Evolutionary conservation across 1,140 invertebrate species (phyloP), one percentile per base, ranked within the genome.

Genomic region (Aphis gossypii): DNA sequence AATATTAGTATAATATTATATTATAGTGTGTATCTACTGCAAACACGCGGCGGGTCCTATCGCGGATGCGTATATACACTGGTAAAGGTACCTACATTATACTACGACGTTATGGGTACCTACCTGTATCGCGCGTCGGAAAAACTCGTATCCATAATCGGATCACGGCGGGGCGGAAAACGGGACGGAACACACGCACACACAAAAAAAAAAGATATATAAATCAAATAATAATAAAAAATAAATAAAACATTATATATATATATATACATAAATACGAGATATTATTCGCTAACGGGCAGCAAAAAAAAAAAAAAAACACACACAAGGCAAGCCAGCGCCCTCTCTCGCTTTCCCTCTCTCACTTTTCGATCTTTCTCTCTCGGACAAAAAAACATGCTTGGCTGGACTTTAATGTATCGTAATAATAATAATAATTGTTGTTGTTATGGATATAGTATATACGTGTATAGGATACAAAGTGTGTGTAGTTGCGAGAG

Each of bases 371-470:
- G n/a, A n/a, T 41, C 88, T 56, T 25, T n/a, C 35, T 90, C 51
- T 5, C 25, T 9, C 20, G 51, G 25, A 9, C 11, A 46, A 91
- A 56, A 93, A 93, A 82, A 82, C 91, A 93, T 54, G 91, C 91
- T 93, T 38, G 82, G 48, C 48, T 86, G 91, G 82, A 93, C 91
- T 84, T 86, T 84, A 93, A 93, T 93, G 91, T 86, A 54, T 92
- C 68, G 82, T 93, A 84, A 86, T 93, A 93, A 93, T 92, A 92
- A 92, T 93, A 93, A 93, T 93, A 86, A 86, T 93, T 93, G 76
- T 93, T 86, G 91, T 92, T 92, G 91, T 92, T 92, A 92, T 84
- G 91, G 91, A 84, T 92, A 86, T 46, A 38, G 38, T 38, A 38
- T 90, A 90, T 48, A 87, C 30, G 30, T 18, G 44, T 48, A 87